A percentile compares a stretch with the other conserved stretches of the same genome.
phyloP scores from a whole-genome alignment of 2,797 vertebrate genomes.

The Tympanoctomys barrerae region DNA sequence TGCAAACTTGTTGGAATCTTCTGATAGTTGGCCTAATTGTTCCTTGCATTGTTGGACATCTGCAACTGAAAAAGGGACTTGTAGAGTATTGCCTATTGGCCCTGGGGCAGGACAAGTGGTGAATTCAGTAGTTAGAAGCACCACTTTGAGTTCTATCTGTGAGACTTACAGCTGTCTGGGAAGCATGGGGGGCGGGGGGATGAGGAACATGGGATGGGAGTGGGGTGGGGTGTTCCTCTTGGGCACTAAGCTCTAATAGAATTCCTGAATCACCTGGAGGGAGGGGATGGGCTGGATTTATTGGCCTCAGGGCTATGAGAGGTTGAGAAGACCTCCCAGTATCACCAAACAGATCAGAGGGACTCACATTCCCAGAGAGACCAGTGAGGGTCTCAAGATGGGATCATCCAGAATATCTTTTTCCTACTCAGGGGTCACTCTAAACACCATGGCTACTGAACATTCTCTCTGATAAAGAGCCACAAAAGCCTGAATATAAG shows the following conservation, averaged over 20 bases:
- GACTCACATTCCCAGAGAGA: not conserved
- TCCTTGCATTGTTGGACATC: not conserved
- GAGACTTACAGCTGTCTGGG: not conserved
- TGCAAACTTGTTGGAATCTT: not conserved
- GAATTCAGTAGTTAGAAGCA: not conserved
- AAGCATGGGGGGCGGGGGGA: not conserved
- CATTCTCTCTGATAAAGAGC: not conserved
- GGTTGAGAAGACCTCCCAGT: not conserved
- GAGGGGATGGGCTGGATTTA: not conserved
- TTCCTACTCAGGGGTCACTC: not conserved
- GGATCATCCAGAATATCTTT: not conserved
- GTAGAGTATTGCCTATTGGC: not conserved
- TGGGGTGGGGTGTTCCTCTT: no score
- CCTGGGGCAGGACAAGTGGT: not conserved
- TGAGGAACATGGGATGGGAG: no score
- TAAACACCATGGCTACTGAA: not conserved
- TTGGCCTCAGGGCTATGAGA: not conserved
- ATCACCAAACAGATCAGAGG: not conserved
- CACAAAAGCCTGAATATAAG: not conserved
- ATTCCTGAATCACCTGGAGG: not conserved
- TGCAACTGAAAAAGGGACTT: not conserved
- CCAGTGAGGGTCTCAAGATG: not conserved
- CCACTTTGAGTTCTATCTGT: not conserved
- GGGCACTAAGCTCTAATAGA: not conserved
- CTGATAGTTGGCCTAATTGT: not conserved